These are phyloP conservation scores for Drosophila ezoana DNA, from an alignment of 2,888 invertebrate species.

Conservation along the genomic window DNA sequence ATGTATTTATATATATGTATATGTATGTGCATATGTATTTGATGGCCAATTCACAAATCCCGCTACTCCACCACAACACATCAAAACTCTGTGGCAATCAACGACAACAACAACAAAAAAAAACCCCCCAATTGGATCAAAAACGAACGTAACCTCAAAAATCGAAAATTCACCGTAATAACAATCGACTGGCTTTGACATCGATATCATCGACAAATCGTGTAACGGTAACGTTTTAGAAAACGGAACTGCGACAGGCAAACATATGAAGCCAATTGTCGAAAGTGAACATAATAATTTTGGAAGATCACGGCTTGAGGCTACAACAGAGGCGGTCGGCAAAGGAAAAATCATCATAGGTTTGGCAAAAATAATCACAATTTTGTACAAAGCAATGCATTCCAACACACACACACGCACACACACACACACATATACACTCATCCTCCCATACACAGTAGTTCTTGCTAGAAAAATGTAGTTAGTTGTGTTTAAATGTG, in stretches of 20 bases:
- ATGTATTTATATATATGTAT: constrained; percentile 34
- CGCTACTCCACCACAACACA: constrained; percentile 51
- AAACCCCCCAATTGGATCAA: constrained; percentile 40
- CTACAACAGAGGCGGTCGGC: constrained; percentile 71
- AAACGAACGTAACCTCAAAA: constrained; percentile 32
- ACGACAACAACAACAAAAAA: constrained; percentile 40
- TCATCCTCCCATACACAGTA: constrained; percentile 27
- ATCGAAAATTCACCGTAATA: constrained; percentile 35
- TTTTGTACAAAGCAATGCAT: constrained; percentile 67
- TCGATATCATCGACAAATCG: constrained; percentile 24
- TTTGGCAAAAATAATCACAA: constrained; percentile 81
- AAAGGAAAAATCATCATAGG: constrained; percentile 86
- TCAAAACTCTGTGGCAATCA: constrained; percentile 34
- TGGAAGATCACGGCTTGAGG: constrained; percentile 67
- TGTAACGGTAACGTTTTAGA: constrained; percentile 46
- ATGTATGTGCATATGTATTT: constrained; percentile 44
- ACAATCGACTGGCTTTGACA: constrained; percentile 29
- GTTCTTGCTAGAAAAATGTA: constrained; percentile 18
- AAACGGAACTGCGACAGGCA: constrained; percentile 67
- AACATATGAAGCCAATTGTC: constrained; percentile 80
- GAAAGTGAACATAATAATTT: constrained; percentile 78
- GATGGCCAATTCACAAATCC: constrained; percentile 60
- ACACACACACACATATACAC: constrained; percentile 16
- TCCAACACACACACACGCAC: constrained; percentile 30
- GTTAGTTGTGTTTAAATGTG: constrained; percentile 22